Evolutionary conservation across 1,140 invertebrate species (phyloP), one percentile per base, ranked within the genome.

Genomic region (Drosophila nigromelanica): DNA sequence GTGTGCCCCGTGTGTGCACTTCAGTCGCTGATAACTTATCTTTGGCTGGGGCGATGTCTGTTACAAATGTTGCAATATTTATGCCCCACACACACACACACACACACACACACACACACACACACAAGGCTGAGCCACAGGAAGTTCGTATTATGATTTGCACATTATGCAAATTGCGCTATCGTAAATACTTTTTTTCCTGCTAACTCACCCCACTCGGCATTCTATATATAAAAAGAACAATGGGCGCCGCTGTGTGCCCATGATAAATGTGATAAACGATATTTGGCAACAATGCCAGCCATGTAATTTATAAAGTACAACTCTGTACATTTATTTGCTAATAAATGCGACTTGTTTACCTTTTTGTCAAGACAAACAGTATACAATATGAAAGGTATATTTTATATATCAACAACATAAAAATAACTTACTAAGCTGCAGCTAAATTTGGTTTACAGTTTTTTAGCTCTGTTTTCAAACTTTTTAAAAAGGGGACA

Each of bases 1-100:
- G 67, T 59, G 63, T 66, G 35, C 68, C 71, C 75, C 78, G 54
- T 76, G 81, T 86, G 81, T 86, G 81, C 81, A 86, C 61, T 86
- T 86, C 43, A 56, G 61, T 48, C 51, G 68, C 75, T 70, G 82
- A 87, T 87, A 87, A 87, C 35, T 87, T 87, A 87, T 87, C 82
- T 15, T 27, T 40, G 55, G 72, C 70, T 56, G 73, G 66, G 70
- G 69, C 82, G 51, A 68, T 87, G 83, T 87, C 83, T 89, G 83
- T 79, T 80, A 80, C 83, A 87, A 87, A 89, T 87, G 83, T 80
- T 87, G 79, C 83, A 89, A 87, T 87, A 87, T 87, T 87, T 87
- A 87, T 83, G 85, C 85, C 73, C 69, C 43, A 62, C 33, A 42
- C 48, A 45, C 24, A 62, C 37, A 50, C 33, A 27, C 27, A 27